These are phyloP conservation scores for Drosophila demipolita DNA, from an alignment of 2,888 invertebrate genomes.

Conservation along the genomic window DNA sequence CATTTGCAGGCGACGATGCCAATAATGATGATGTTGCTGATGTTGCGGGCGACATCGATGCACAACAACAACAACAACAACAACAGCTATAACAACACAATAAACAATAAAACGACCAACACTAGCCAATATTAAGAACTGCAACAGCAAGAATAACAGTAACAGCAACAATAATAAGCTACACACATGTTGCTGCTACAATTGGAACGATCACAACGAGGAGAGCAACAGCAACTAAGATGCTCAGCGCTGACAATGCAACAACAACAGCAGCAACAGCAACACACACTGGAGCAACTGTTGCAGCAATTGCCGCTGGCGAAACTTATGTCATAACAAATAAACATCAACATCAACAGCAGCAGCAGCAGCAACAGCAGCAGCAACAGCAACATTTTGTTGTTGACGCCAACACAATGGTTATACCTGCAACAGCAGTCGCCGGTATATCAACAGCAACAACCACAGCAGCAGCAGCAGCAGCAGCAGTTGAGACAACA, in stretches of 20 bases:
- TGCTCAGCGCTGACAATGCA: constrained; percentile 74
- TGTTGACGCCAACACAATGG: constrained; percentile 82
- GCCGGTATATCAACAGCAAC: constrained; percentile 86
- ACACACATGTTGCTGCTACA: constrained; percentile 76
- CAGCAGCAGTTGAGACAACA: constrained; percentile 85
- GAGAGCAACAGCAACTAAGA: constrained; percentile 62
- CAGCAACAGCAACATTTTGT: constrained; percentile 65
- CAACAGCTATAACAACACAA: not conserved
- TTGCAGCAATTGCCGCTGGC: constrained; percentile 56
- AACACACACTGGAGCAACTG: constrained; percentile 57
- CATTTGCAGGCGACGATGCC: constrained; percentile 52
- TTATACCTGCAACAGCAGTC: constrained; percentile 74
- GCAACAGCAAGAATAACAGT: not conserved
- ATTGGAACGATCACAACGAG: constrained; percentile 42
- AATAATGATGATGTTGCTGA: constrained; percentile 56
- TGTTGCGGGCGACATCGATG: constrained; percentile 39
- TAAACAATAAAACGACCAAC: constrained; percentile 24
- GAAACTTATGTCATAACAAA: constrained; percentile 78
- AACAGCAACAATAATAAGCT: constrained; percentile 35
- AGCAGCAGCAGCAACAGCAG: constrained; percentile 34
- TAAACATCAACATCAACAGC: constrained; percentile 57
- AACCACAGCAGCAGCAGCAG: constrained; percentile 80
- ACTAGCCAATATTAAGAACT: constrained; percentile 30
- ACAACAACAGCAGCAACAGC: constrained; percentile 54
- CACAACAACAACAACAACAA: constrained; percentile 21